These are phyloP conservation scores for Tor tambroides DNA, from an alignment of 2,113 vertebrate genomes.

Conservation along the genomic window DNA sequence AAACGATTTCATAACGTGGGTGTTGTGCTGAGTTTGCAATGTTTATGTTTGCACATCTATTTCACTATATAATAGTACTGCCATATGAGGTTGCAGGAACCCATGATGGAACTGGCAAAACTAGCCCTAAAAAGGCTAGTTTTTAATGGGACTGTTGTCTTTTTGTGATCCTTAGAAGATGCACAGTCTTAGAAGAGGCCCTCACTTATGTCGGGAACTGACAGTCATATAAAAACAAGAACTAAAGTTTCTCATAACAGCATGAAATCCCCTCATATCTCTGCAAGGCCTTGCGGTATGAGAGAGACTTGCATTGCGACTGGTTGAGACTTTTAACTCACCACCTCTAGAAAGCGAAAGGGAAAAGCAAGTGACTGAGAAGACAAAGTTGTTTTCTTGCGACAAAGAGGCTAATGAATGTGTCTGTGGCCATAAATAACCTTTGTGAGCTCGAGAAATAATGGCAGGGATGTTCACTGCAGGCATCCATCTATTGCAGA, in stretches of 20 bases:
- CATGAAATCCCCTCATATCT: slow-evolving; percentile 65
- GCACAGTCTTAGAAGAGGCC: not conserved
- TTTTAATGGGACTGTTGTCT: not conserved
- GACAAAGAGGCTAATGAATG: not conserved
- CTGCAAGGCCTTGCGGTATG: slow-evolving; percentile 40
- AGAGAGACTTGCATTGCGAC: slow-evolving; percentile 12
- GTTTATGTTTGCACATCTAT: not conserved
- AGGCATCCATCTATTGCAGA: not conserved
- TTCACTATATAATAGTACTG: not conserved
- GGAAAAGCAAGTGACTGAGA: slow-evolving; percentile 11
- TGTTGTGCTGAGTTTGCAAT: not conserved
- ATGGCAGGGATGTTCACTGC: not conserved
- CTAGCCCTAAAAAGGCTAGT: not conserved
- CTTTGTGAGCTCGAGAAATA: slow-evolving; percentile 10
- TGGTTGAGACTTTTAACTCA: slow-evolving; percentile 41
- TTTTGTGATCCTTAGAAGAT: not conserved
- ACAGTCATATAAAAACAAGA: slow-evolving; percentile 59
- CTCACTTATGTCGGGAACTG: slow-evolving; percentile 26
- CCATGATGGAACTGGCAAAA: not conserved
- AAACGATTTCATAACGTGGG: slow-evolving; percentile 1
- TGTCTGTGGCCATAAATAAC: slow-evolving; percentile 19
- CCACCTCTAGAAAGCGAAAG: slow-evolving; percentile 39
- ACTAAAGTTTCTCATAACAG: slow-evolving; percentile 70
- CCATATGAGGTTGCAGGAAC: not conserved
- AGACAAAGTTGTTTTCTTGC: not conserved